Percentiles rank a stretch among this genome's conserved stretches.
Evolutionary conservation across 2,113 vertebrate genomes (phyloP).

Genomic region (Meles meles): DNA sequence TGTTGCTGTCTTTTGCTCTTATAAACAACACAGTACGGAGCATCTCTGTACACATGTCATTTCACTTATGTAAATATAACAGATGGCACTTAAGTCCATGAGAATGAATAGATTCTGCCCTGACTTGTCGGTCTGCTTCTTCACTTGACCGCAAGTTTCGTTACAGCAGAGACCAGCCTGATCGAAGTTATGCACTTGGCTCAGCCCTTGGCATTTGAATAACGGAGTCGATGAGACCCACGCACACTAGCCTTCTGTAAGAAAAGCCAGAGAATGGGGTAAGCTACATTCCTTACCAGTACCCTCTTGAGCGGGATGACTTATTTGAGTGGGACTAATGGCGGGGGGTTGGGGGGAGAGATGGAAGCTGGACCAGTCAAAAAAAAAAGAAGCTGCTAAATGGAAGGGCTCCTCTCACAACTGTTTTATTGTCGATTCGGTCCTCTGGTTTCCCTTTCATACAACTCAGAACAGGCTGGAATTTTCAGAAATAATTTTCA

Average conservation of each 20-base stretch:
- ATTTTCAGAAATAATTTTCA: not conserved
- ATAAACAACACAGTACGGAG: not conserved
- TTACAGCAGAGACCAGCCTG: not conserved
- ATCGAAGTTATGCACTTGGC: not conserved
- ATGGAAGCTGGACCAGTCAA: not conserved
- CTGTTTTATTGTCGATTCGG: not conserved
- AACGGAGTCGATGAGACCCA: not conserved
- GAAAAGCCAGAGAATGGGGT: not conserved
- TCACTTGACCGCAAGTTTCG: not conserved
- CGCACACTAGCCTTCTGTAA: not conserved
- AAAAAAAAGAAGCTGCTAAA: not conserved
- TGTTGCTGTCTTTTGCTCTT: not conserved
- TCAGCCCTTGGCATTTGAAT: not conserved
- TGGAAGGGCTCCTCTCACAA: not conserved
- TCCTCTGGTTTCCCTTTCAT: not conserved
- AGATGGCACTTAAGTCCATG: not conserved
- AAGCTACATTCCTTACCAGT: not conserved
- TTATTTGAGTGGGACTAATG: not conserved
- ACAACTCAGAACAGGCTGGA: not conserved
- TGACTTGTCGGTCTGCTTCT: not conserved
- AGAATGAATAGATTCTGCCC: not conserved
- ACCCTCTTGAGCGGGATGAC: not conserved
- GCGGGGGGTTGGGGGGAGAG: too few species aligned
- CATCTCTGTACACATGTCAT: not conserved
- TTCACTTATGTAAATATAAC: not conserved